Base-by-base conservation (phyloP, 2,888 invertebrate species). In the Peribatodes rhomboidaria region DNA sequence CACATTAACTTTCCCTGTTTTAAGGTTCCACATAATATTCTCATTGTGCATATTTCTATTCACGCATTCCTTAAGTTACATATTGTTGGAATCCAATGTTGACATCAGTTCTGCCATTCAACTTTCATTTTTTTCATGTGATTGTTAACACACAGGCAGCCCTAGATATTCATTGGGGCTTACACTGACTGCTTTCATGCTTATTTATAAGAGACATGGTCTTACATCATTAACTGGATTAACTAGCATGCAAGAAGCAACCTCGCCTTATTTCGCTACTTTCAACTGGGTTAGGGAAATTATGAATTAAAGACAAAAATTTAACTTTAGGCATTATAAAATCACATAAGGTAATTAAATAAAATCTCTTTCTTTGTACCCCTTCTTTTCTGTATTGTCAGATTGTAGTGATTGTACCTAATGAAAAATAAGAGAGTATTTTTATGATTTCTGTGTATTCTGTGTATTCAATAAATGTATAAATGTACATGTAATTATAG, bases 141-240 rank as follows among this genome's bases (percentile, higher is more conserved):
- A 70, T 55, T 61, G 53, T 47, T 60, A 41, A 74, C 74, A 70
- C 73, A 72, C 72, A 71, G 2, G 6, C 27, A 77, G 83, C 67
- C 78, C 83, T 79, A 81, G 75, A 81, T 82, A 79, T 65, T 73
- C 71, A 82, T 64, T 82, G 69, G 69, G 73, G 75, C 76, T 79
- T 76, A 52, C 44, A 68, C 56, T 56, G 47, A 50, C 59, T 39
- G 67, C 35, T 69, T 64, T 65, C 68, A 68, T 60, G 59, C 59
- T 68, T 61, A 54, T 59, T 68, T 46, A 55, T 42, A 59, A 62
- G 67, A 68, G 65, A 71, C 71, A 68, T 67, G 70, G 67, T 68
- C 60, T 73, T 71, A 68, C 68, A 69, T 71, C 71, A 73, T 71
- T 71, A 73, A 73, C 73, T 71, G 55, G 73, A 57, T 65, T 68